phyloP scores from a whole-genome alignment of 2,888 invertebrate genomes.

The Tolmerus cingulatus region DNA sequence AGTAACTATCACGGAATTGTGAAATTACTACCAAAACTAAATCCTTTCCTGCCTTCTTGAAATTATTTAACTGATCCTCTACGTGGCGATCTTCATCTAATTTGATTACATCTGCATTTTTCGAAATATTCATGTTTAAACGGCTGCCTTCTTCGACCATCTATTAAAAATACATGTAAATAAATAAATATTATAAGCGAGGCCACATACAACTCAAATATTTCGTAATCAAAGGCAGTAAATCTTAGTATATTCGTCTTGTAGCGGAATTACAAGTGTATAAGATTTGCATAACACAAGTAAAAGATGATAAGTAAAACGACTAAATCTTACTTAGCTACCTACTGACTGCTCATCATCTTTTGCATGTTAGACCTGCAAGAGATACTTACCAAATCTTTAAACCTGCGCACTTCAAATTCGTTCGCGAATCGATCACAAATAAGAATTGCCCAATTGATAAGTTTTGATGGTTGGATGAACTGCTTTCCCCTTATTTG shows the following conservation, averaged over 20 bases:
- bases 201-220: too few relatives aligned
- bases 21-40: constrained; percentile 73
- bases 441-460: constrained; percentile 65
- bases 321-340: too few relatives aligned
- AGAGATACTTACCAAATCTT: constrained; percentile 54
- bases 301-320: too few relatives aligned
- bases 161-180: constrained; percentile 42
- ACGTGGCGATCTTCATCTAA: constrained; percentile 52
- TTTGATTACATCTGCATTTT: constrained; percentile 45
- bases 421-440: constrained; percentile 55
- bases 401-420: constrained; percentile 52
- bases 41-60: constrained; percentile 58
- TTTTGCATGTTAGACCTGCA: neutral
- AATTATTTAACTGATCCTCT: constrained; percentile 50
- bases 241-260: too few relatives aligned
- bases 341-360: too few relatives aligned
- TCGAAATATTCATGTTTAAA: constrained; percentile 53
- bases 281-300: too few relatives aligned
- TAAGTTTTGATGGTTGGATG: constrained; percentile 58
- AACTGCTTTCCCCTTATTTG: constrained; percentile 53
- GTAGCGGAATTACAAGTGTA: too few relatives aligned
- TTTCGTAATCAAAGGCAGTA: too few relatives aligned
- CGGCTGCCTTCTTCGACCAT: constrained; percentile 46
- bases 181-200: neutral
- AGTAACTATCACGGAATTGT: constrained; percentile 59